Conservation (phyloP, 1,140 invertebrate genomes). For the Aphelinus atriplicis region DNA sequence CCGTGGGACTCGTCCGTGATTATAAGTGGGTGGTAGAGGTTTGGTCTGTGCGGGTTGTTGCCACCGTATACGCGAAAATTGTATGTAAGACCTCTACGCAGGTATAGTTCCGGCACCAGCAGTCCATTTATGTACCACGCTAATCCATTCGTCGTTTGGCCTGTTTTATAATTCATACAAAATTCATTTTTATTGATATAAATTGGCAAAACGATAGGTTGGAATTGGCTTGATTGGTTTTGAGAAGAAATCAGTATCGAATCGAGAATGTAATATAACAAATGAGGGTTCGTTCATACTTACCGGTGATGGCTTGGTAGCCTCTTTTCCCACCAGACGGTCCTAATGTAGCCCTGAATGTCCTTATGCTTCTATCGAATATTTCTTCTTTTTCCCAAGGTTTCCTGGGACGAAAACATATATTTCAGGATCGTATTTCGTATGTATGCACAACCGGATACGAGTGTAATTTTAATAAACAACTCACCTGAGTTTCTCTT, state of each 20-base stretch:
- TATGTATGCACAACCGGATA: too few species aligned
- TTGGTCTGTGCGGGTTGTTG: slow-evolving; percentile 88
- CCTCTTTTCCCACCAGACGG: slow-evolving; percentile 81
- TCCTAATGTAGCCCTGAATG: slow-evolving; percentile 81
- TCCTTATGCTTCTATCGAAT: slow-evolving; percentile 79
- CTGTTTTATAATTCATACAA: slow-evolving; percentile 45
- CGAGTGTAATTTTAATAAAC: too few species aligned
- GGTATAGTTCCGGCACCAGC: slow-evolving; percentile 85
- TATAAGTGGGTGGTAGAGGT: slow-evolving; percentile 91
- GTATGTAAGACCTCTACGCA: slow-evolving; percentile 87
- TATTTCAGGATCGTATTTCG: too few species aligned
- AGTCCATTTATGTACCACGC: slow-evolving; percentile 91
- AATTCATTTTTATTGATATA: too few species aligned
- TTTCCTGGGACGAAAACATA: slow-evolving; percentile 53
- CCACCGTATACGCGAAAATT: slow-evolving; percentile 85
- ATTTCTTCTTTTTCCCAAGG: slow-evolving; percentile 82
- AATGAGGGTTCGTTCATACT: not conserved
- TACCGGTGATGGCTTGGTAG: slow-evolving; percentile 81
- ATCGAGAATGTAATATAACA: not conserved
- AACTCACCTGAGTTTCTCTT: too few species aligned
- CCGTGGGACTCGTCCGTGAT: slow-evolving; percentile 88
- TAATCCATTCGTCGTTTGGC: slow-evolving; percentile 69
- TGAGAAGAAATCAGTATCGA: too few species aligned
- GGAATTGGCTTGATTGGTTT: too few species aligned
- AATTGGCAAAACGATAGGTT: too few species aligned